phyloP scores from a whole-genome alignment of 2,797 vertebrate species.

The Onychomys torridus region DNA sequence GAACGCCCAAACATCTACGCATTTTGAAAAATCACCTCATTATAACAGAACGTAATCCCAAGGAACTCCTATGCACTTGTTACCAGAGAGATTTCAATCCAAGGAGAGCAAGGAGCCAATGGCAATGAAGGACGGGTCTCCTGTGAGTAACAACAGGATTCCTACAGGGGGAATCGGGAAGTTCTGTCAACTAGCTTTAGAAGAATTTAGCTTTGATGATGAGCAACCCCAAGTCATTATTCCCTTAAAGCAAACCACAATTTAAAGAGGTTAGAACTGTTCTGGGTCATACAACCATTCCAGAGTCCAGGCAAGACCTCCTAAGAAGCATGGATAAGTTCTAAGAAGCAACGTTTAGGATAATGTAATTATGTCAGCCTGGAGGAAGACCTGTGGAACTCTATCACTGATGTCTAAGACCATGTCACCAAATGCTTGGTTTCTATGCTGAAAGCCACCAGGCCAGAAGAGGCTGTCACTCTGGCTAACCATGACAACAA shows the following conservation, averaged over 20 bases:
- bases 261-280: conserved; percentile 42
- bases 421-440: conserved; percentile 41
- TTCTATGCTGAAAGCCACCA: conserved; percentile 51
- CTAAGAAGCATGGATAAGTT: not conserved
- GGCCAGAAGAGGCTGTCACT: not conserved
- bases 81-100: not conserved
- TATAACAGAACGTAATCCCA: not conserved
- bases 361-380: not conserved
- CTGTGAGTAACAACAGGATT: not conserved
- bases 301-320: conserved; percentile 47
- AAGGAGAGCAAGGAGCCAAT: not conserved
- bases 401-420: conserved; percentile 28
- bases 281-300: conserved; percentile 38
- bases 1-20: not conserved
- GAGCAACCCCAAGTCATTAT: conserved; percentile 41
- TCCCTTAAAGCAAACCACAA: conserved; percentile 56
- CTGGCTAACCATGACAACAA: not conserved
- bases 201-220: not conserved
- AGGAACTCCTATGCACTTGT: conserved; percentile 2
- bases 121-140: not conserved
- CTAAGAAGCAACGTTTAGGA: conserved; percentile 48
- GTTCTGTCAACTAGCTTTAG: conserved; percentile 4
- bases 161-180: conserved; percentile 4
- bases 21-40: conserved; percentile 16
- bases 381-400: not conserved